phyloP scores from a whole-genome alignment of 2,797 vertebrate genomes.

The Notoglanidium macrostoma region DNA sequence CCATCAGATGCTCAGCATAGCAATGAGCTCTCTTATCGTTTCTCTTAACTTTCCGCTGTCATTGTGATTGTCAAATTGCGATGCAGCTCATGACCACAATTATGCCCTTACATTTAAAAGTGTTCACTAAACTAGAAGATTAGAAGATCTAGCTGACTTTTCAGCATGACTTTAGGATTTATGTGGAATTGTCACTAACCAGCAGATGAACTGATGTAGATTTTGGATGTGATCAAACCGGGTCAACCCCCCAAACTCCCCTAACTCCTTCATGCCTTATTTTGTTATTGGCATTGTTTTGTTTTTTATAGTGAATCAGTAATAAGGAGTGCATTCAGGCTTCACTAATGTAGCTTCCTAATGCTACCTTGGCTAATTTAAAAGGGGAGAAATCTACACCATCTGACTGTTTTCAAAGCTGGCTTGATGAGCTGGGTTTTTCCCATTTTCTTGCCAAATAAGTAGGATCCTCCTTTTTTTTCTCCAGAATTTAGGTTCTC shows the following conservation, averaged over 20 bases:
- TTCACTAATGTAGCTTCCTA: too few species aligned
- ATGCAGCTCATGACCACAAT: background rate
- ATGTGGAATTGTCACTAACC: background rate
- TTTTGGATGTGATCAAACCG: background rate
- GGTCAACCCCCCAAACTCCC: too few species aligned
- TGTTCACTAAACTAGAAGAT: background rate
- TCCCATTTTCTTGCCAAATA: background rate
- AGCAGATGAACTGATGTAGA: background rate
- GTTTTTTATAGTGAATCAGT: background rate
- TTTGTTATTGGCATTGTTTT: background rate
- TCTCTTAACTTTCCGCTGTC: background rate
- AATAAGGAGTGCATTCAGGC: background rate
- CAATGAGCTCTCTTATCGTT: background rate
- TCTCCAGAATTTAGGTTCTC: too few species aligned
- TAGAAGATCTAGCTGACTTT: background rate
- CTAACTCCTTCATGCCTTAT: background rate
- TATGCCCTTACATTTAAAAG: background rate
- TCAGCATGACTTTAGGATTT: background rate
- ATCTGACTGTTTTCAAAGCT: background rate
- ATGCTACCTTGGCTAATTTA: background rate
- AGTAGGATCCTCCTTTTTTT: too few species aligned
- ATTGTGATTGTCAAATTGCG: background rate
- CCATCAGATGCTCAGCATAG: background rate
- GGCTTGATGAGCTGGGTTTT: background rate
- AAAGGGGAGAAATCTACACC: background rate